Conservation (phyloP, 1,140 invertebrate species). For the Cotesia typhae region DNA sequence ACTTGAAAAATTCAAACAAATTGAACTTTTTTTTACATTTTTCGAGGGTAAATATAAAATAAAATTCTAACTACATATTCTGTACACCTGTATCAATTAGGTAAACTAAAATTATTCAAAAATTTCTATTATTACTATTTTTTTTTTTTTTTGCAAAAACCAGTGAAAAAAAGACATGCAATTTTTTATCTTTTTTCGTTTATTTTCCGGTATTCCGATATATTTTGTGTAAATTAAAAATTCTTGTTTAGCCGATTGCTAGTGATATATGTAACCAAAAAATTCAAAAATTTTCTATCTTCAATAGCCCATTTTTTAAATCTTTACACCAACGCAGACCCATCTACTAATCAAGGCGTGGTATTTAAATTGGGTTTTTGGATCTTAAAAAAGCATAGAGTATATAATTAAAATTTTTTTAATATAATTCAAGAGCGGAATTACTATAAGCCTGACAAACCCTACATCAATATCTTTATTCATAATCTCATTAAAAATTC, state of each 20-base stretch:
- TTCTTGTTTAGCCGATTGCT: background rate
- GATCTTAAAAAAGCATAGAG: background rate
- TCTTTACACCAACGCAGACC: background rate
- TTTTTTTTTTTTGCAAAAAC: no score
- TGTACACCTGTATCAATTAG: no score
- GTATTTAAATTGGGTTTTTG: background rate
- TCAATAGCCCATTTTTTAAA: background rate
- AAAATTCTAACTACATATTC: no score
- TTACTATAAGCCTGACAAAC: background rate
- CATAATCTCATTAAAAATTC: no score
- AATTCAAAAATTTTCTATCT: background rate
- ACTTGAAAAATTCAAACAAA: no score
- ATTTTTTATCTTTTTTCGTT: no score
- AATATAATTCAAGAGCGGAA: constrained; percentile 3
- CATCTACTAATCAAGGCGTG: background rate
- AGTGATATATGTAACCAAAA: background rate
- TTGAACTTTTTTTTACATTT: no score
- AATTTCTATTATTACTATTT: no score
- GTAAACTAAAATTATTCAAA: no score
- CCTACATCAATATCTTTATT: constrained; percentile 19
- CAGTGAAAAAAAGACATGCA: no score
- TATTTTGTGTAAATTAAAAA: background rate
- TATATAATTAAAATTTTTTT: constrained; percentile 12
- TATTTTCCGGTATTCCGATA: no score
- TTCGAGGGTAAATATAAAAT: no score